Base-by-base conservation (phyloP, 2,113 vertebrate species). In the Scalopus aquaticus region DNA sequence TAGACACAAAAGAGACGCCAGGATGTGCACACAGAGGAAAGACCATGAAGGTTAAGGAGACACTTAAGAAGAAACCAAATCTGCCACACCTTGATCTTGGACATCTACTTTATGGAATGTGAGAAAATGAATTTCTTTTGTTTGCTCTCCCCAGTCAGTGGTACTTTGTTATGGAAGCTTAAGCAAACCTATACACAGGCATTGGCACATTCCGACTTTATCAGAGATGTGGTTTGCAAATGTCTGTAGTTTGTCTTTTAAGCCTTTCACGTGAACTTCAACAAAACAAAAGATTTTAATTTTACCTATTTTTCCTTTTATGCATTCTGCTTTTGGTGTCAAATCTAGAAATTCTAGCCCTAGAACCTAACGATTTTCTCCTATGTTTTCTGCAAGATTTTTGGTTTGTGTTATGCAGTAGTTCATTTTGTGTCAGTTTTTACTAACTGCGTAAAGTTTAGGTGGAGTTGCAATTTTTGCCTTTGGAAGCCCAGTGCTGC, bases 261-360 rank as follows among this genome's bases (percentile, higher is more conserved):
- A 20, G 46, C 30, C 12, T 64, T 58, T 74, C 74, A 22, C 35
- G 13, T 56, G 46, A 9, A 56, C 37, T 82, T 76, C 64, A 44
- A 81, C 44, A 81, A 22, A 81, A 37, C 67, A 65, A 37, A 88
- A 54, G 8, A 30, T 77, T n/a, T 70, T 70, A 8, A 44, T 58
- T 60, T 93, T 69, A 79, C n/a, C 73, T 49, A 0, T 70, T 93
- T 86, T 70, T 62, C 49, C 91, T 86, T 86, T 79, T 62, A 70
- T 51, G n/a, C 42, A 26, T 70, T 3, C 16, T 86, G 20, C 49
- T 56, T 56, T 56, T 22, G 19, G 20, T 56, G 54, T 56, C 20
- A 56, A 24, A 20, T 91, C 35, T 46, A 37, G 54, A 35, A 74
- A 44, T 39, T 91, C 35, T 30, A 19, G 11, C 46, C 16, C 37